phyloP scores from a whole-genome alignment of 1,140 invertebrate genomes.

The Gryllus bimaculatus region DNA sequence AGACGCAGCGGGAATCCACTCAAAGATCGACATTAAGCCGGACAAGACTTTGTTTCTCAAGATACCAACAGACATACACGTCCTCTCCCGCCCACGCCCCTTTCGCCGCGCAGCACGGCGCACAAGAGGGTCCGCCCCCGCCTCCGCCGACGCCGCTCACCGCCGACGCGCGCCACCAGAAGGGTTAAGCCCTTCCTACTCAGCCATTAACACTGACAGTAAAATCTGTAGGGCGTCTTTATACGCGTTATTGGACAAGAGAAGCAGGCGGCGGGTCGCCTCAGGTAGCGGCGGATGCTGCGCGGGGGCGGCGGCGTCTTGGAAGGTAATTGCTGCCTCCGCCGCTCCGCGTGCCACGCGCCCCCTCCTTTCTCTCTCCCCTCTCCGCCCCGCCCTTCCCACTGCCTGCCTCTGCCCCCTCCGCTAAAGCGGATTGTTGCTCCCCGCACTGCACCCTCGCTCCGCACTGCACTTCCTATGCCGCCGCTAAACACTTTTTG shows the following conservation, averaged over 20 bases:
- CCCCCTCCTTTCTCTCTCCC: not conserved
- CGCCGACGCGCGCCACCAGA: not conserved
- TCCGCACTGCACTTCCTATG: no score
- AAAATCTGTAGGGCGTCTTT: not conserved
- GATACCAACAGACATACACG: no score
- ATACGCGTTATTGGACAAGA: slow-evolving; percentile 1
- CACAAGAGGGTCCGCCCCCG: not conserved
- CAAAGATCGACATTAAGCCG: no score
- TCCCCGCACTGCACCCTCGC: no score
- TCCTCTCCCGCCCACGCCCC: not conserved
- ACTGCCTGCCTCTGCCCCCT: not conserved
- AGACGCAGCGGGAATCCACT: no score
- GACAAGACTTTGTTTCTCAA: no score
- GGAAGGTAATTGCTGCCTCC: not conserved
- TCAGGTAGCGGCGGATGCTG: not conserved
- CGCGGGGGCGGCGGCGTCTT: not conserved
- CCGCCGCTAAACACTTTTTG: no score
- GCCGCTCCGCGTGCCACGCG: not conserved
- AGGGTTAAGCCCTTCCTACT: not conserved
- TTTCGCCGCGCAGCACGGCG: not conserved
- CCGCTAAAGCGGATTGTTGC: no score
- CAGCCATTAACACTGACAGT: not conserved
- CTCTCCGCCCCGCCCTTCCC: not conserved
- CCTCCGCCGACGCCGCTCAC: not conserved
- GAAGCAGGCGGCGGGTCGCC: not conserved